Conservation (phyloP, 2,113 vertebrate genomes). For the Aepyceros melampus region DNA sequence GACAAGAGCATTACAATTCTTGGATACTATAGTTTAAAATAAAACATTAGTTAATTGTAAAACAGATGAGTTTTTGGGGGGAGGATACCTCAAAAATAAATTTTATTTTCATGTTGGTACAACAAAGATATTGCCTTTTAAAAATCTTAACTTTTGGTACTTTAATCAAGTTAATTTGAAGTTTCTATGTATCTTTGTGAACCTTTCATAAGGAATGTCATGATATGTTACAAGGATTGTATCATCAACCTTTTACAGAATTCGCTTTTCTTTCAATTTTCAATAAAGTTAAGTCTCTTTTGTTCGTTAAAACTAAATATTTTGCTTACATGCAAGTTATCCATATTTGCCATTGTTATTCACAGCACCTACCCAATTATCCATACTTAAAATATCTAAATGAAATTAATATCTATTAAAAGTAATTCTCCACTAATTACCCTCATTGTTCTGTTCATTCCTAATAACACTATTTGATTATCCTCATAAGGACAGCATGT, state of each 20-base stretch:
- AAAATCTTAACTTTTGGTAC: background rate
- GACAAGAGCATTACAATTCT: background rate
- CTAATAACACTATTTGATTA: conserved; percentile 72
- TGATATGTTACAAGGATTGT: background rate
- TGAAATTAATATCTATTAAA: conserved; percentile 77
- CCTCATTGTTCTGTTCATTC: conserved; percentile 58
- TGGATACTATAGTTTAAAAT: background rate
- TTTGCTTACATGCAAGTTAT: conserved; percentile 67
- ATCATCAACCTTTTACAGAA: conserved; percentile 26
- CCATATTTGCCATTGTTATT: conserved; percentile 71
- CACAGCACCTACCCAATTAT: conserved; percentile 69
- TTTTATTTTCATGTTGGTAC: background rate
- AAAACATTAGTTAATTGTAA: background rate
- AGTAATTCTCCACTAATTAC: conserved; percentile 60
- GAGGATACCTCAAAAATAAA: background rate
- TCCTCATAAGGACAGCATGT: conserved; percentile 25
- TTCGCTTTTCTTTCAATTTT: conserved; percentile 41
- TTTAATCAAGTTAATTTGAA: background rate
- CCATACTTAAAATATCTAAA: conserved; percentile 71
- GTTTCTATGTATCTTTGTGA: background rate
- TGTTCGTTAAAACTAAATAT: conserved; percentile 70
- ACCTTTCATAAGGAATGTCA: background rate
- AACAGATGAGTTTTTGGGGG: background rate
- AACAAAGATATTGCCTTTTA: background rate
- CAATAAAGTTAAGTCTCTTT: conserved; percentile 68